Base-by-base conservation (phyloP, 1,140 invertebrate genomes). In the Diorhabda elongata region DNA sequence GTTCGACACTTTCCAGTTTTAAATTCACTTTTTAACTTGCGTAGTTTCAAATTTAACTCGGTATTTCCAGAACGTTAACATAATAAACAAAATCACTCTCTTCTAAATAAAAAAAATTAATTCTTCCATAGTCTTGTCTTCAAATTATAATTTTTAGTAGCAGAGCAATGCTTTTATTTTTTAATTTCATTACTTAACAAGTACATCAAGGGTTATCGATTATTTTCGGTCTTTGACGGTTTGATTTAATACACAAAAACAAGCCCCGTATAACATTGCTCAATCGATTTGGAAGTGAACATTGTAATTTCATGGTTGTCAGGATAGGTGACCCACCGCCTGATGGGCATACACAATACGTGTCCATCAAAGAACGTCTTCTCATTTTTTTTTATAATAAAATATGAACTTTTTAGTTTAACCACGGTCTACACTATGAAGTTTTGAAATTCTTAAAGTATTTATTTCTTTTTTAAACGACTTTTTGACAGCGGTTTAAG, bases 301-400 rank as follows among this genome's bases (percentile, higher is more conserved):
- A 80, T 80, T 79, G 77, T 78, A 80, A 80, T 80, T 80, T 80
- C 75, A 80, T 76, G 78, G 77, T 74, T 79, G 77, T 80, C 78
- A 79, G 69, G 75, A 69, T 75, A 76, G 65, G 69, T 72, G 76
- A 78, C 75, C 75, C 70, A 66, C 69, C 70, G 68, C 69, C 68
- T 75, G 75, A 76, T 76, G 74, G 73, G 68, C 71, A 64, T 64
- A 71, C 75, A 78, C 77, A 79, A 79, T 77, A 69, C 72, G 69
- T 68, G 76, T 77, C 78, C 73, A 75, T 79, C 78, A 78, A 63
- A 69, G 66, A 56, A 62, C 43, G 63, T 64, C 59, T 41, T 67
- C 58, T 63, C 69, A 57, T 68, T 66, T 74, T 66, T 69, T 71
- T 64, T 76, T 78, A 77, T 52, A 52, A 52, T 52, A 52, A 52